These are phyloP conservation scores for Pachyramphus minor DNA, from an alignment of 2,113 vertebrate species.

Conservation along the genomic window DNA sequence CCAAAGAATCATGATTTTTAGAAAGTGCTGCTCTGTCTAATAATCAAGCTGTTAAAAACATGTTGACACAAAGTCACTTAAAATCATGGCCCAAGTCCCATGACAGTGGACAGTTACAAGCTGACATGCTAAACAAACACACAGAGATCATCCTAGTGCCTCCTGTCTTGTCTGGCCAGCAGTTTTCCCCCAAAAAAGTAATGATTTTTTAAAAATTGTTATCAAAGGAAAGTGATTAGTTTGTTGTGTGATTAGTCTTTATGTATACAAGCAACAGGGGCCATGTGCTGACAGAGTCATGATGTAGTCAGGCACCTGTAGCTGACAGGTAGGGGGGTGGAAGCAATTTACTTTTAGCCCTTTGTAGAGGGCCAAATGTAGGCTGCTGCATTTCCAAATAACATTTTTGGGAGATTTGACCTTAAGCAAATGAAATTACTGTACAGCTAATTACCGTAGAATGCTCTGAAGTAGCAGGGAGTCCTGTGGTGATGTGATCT, in stretches of 20 bases:
- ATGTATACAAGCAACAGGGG: rapidly evolving
- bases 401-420: neutral
- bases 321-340: neutral
- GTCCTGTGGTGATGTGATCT: neutral
- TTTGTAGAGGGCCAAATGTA: neutral
- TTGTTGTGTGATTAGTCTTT: neutral
- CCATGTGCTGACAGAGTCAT: neutral
- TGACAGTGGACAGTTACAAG: neutral
- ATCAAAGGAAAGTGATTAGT: neutral
- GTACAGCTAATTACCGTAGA: neutral
- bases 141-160: neutral
- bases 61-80: neutral
- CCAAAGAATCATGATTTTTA: neutral
- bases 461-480: neutral
- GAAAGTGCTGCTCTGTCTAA: neutral
- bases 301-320: neutral
- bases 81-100: neutral
- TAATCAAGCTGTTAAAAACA: neutral
- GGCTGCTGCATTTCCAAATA: neutral
- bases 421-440: neutral
- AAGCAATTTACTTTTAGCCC: neutral
- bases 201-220: neutral
- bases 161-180: neutral
- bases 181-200: neutral
- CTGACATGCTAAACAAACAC: neutral